Base-by-base conservation (phyloP, 2,888 invertebrate species). In the Aporophyla nigra region DNA sequence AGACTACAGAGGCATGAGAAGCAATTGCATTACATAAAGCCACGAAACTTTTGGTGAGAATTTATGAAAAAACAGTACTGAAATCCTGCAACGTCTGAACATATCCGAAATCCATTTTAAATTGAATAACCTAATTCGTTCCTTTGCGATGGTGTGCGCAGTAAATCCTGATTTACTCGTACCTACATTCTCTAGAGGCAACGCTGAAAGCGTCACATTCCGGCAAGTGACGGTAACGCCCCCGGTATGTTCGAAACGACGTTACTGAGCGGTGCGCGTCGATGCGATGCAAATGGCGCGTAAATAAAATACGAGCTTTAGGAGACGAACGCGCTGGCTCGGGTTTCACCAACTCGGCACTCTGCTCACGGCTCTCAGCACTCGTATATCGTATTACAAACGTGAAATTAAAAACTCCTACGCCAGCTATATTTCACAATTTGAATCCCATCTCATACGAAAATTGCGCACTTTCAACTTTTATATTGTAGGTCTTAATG, bases 301-400 rank as follows among this genome's bases (percentile, higher is more conserved):
- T 95, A 93, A 95, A 95, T 96, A 95, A 96, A 93, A 94, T 93
- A 95, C 90, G 93, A 93, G 89, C 81, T 82, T 86, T 82, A 76
- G 76, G 86, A 86, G 89, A 84, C 83, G 73, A 77, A 82, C 73
- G 73, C 75, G 81, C 78, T 79, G 83, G 85, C 82, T 84, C 88
- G 82, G 82, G 84, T 89, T 89, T 83, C 76, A 86, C 76, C 46
- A 71, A 80, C 82, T 76, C 81, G 51, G 78, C 77, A 53, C 69
- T 75, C 75, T 61, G 53, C 56, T 63, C 82, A 51, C 84, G 74
- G 46, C 51, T 70, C 51, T n/a, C 62, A 75, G 40, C 76, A 46
- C 69, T 66, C 58, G 19, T 83, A 87, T 89, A 90, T 90, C 89
- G 85, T 82, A 83, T 90, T 91, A 88, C 91, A 88, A 83, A 85